phyloP scores from a whole-genome alignment of 2,797 vertebrate genomes.

The Acridotheres tristis region DNA sequence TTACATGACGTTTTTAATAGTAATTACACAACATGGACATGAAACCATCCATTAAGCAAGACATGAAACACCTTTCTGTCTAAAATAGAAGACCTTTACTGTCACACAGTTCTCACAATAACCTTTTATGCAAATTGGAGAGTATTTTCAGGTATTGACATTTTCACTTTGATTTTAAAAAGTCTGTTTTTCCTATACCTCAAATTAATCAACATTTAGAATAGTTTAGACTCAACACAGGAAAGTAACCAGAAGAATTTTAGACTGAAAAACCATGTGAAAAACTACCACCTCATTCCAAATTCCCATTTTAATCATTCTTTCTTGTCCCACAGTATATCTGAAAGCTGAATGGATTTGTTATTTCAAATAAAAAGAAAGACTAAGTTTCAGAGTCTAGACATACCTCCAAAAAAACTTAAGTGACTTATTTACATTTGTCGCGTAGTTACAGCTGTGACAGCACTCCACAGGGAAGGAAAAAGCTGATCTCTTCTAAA shows the following conservation, averaged over 20 bases:
- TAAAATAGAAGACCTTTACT: neutral
- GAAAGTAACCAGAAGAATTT: neutral
- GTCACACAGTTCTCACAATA: neutral
- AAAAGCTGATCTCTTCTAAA: neutral
- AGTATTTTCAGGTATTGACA: neutral
- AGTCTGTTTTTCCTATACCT: neutral
- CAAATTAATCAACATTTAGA: neutral
- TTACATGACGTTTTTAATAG: neutral
- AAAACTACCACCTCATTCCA: neutral
- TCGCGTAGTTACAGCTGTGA: neutral
- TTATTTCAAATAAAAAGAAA: slow-evolving; percentile 25
- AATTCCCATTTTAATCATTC: neutral
- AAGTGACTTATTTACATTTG: slow-evolving; percentile 10
- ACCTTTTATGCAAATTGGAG: neutral
- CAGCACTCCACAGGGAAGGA: neutral
- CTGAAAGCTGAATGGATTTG: slow-evolving; percentile 8
- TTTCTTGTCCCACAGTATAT: neutral
- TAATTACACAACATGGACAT: neutral
- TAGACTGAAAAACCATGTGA: neutral
- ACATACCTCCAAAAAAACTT: slow-evolving; percentile 13
- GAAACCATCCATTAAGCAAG: neutral
- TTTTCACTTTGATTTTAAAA: neutral
- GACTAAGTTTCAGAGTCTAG: slow-evolving; percentile 34
- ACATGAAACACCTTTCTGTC: neutral
- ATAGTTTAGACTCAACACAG: neutral